Evolutionary conservation across 2,797 vertebrate genomes (phyloP).

Genomic region (Pseudomugil gertrudae): DNA sequence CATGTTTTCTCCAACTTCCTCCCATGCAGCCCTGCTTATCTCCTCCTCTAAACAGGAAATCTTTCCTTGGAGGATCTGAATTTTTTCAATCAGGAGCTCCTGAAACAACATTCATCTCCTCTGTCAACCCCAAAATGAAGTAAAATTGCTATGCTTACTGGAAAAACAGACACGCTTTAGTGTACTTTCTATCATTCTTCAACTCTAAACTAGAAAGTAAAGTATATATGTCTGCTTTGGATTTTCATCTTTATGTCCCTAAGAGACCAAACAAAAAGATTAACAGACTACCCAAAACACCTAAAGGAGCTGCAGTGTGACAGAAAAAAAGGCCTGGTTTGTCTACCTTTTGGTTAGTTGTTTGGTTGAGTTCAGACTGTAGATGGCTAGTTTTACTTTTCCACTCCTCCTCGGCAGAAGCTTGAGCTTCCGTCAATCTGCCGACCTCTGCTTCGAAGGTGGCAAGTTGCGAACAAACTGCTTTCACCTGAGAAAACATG

Average conservation of each 20-base stretch:
- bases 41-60: slow-evolving; percentile 90
- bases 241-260: neutral
- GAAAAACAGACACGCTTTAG: neutral
- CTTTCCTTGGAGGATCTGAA: slow-evolving; percentile 91
- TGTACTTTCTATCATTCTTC: neutral
- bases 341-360: slow-evolving; percentile 73
- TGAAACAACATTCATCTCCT: slow-evolving; percentile 53
- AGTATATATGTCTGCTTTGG: neutral
- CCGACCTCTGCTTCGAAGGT: slow-evolving; percentile 67
- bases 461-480: slow-evolving; percentile 59
- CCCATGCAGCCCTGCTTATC: slow-evolving; percentile 74
- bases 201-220: neutral
- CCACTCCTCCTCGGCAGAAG: slow-evolving; percentile 64
- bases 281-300: neutral
- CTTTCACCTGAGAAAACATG: slow-evolving; percentile 63
- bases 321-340: neutral
- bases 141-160: neutral
- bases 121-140: neutral
- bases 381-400: slow-evolving; percentile 48
- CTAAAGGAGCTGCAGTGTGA: neutral
- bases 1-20: slow-evolving; percentile 90
- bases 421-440: slow-evolving; percentile 60
- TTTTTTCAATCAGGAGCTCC: slow-evolving; percentile 89
- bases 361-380: slow-evolving; percentile 67
- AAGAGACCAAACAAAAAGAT: neutral